Evolutionary conservation across 2,797 vertebrate species (phyloP), one percentile per base, ranked within the genome.

Genomic region (Epinephelus awoara): DNA sequence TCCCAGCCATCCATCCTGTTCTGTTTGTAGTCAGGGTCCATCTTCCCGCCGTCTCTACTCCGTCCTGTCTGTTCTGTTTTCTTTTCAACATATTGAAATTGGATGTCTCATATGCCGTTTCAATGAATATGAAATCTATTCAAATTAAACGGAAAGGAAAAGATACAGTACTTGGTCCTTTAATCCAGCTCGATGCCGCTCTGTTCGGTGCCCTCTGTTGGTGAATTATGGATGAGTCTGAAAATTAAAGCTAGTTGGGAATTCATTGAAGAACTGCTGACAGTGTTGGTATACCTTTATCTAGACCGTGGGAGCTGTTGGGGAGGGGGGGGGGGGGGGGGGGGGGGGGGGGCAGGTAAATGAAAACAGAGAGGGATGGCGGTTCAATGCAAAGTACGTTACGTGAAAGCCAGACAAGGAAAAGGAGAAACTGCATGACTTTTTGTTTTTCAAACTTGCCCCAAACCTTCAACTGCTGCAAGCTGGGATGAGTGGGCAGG

Each of bases 151-250:
- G 19, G 46, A 88, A 73, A 81, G 79, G 72, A 89, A 84, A 84
- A 66, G 80, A 86, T 88, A 63, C 77, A 80, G 64, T 54, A 13
- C 63, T 84, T 46, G 83, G 82, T 67, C 70, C 72, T 90, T 90
- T 91, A 84, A 86, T 74, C 80, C 83, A 74, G 85, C 77, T 69
- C 40, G 69, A 84, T 78, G 72, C 72, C 38, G 77, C 81, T 86
- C 75, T 84, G 82, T 88, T 90, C 69, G 57, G 59, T 89, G 84
- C 83, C 89, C 90, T 86, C 78, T 83, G 86, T 89, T 87, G 83
- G 85, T 93, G 86, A 93, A 89, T 94, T 89, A 90, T 92, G 87
- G 78, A 94, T 93, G 86, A 93, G 84, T 83, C 72, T 87, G 89
- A 89, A 94, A 93, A 94, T 89, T 84, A 87, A 86, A 85, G 75